phyloP scores from a whole-genome alignment of 1,140 invertebrate genomes.

The Elymnias hypermnestra region DNA sequence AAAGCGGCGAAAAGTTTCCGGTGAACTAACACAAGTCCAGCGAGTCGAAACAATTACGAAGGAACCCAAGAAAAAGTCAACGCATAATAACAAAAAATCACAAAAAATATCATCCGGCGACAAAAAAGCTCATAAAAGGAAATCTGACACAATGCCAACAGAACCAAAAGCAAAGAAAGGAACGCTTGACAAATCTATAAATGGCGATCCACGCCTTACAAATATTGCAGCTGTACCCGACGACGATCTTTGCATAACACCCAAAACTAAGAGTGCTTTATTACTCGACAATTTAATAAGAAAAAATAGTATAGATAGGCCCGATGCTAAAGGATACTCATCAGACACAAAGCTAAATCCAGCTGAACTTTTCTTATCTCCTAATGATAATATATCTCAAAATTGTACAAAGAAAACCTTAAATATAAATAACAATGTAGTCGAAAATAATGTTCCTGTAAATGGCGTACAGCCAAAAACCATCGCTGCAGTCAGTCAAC shows the following conservation, averaged over 20 bases:
- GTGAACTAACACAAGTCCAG: conserved; percentile 49
- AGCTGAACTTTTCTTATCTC: conserved; percentile 57
- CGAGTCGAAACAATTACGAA: conserved; percentile 52
- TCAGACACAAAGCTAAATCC: conserved; percentile 57
- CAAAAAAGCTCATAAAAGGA: conserved; percentile 56
- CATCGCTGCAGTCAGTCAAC: conserved; percentile 52
- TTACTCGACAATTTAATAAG: conserved; percentile 74
- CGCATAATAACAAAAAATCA: conserved; percentile 38
- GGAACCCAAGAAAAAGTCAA: conserved; percentile 52
- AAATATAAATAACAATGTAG: conserved; percentile 75
- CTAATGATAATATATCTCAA: conserved; percentile 48
- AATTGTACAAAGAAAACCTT: conserved; percentile 53
- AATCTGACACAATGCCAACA: conserved; percentile 31
- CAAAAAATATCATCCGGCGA: conserved; percentile 41
- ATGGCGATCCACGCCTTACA: conserved; percentile 42
- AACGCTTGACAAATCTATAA: conserved; percentile 31
- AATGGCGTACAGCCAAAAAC: conserved; percentile 65
- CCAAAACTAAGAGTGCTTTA: conserved; percentile 70
- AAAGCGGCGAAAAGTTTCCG: conserved; percentile 76
- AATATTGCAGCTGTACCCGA: conserved; percentile 41
- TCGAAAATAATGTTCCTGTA: conserved; percentile 57
- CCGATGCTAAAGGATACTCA: conserved; percentile 51
- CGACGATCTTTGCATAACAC: conserved; percentile 44
- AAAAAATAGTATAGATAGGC: conserved; percentile 76
- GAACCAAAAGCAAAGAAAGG: conserved; percentile 47